Percentiles rank a stretch among this genome's conserved stretches.
phyloP scores from a whole-genome alignment of 2,888 invertebrate genomes.

The Crioceris asparagi region DNA sequence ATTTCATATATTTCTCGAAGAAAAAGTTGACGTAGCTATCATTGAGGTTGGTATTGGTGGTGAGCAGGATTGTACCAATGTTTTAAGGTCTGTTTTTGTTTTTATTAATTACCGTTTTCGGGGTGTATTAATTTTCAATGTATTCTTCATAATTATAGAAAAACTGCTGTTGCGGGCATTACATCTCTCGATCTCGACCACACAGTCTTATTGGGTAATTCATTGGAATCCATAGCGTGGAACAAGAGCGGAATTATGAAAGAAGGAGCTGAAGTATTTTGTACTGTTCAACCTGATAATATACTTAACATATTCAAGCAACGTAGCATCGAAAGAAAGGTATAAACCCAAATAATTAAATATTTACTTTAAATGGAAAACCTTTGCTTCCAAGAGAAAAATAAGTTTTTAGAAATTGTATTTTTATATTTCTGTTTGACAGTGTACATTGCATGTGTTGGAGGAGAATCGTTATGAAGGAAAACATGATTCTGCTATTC shows the following conservation, averaged over 20 bases:
- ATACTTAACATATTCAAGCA: conserved; percentile 57
- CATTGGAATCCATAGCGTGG: conserved; percentile 78
- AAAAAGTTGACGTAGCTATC: conserved; percentile 84
- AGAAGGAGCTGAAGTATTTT: conserved; percentile 55
- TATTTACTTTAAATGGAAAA: background rate
- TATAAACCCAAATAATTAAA: conserved; percentile 25
- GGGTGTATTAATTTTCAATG: conserved; percentile 1
- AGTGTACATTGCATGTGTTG: conserved; percentile 55
- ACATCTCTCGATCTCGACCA: conserved; percentile 90
- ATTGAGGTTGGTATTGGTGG: conserved; percentile 98
- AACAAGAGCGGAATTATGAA: conserved; percentile 97
- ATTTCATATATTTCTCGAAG: conserved; percentile 74
- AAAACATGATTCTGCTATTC: conserved; percentile 19
- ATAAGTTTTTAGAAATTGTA: background rate
- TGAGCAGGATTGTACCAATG: conserved; percentile 86
- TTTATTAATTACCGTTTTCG: background rate
- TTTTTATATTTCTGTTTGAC: conserved; percentile 26
- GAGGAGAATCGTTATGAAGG: conserved; percentile 32
- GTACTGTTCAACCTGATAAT: conserved; percentile 50
- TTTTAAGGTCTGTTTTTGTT: conserved; percentile 52
- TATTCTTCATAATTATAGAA: conserved; percentile 38
- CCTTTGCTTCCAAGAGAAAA: background rate
- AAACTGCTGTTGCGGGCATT: conserved; percentile 79
- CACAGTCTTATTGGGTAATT: conserved; percentile 66
- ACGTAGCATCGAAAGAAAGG: conserved; percentile 54